Conservation (phyloP, 1,140 invertebrate species). For the Belonocnema kinseyi region DNA sequence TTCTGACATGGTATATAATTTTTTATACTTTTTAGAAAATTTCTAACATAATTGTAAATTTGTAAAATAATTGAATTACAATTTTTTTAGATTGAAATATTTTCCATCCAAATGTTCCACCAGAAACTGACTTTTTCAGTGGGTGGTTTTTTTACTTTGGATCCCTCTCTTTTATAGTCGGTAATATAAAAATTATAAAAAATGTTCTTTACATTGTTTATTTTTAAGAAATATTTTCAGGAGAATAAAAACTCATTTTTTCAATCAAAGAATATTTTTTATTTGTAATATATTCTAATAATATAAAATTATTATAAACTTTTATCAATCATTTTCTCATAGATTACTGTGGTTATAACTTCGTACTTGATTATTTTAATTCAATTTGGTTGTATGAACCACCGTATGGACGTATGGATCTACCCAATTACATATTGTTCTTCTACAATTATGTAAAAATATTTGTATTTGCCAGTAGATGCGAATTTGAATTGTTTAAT, state of each 20-base stretch:
- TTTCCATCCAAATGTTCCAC: neutral
- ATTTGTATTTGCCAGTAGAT: no score
- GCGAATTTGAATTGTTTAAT: no score
- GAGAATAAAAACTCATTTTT: no score
- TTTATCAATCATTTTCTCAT: neutral
- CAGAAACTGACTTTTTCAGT: neutral
- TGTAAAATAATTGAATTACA: neutral
- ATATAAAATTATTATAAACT: no score
- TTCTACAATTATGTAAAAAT: no score
- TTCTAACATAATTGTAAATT: neutral
- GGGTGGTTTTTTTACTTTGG: neutral
- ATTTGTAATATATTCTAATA: no score
- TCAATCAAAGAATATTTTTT: no score
- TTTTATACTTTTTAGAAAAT: neutral
- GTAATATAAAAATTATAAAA: neutral
- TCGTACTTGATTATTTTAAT: neutral
- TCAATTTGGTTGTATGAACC: neutral
- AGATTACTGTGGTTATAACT: neutral
- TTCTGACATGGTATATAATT: neutral
- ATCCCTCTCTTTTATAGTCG: neutral
- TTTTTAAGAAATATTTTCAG: no score
- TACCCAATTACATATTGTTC: no score
- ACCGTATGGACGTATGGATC: no score
- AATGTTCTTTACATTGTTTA: no score
- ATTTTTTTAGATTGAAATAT: neutral